Evolutionary conservation across 1,140 invertebrate species (phyloP), one percentile per base, ranked within the genome.

Genomic region (Pantala flavescens): DNA sequence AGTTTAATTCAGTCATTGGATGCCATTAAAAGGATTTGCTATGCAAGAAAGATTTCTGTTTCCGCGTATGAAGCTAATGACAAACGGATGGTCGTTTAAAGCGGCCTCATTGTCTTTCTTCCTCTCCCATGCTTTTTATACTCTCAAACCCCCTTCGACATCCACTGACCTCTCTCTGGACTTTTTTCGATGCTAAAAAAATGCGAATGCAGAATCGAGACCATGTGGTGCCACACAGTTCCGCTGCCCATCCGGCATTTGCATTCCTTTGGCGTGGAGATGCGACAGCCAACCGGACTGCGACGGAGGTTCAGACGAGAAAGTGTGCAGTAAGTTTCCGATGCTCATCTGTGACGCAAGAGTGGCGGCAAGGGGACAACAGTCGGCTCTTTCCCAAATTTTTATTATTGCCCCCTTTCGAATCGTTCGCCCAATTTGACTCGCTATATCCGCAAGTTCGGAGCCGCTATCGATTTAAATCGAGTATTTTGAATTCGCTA

Each of bases 231-330:
- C 77, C 10, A 77, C 74, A 10, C 77, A 80, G 71, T 83, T 82
- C 77, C 75, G 76, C 71, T 87, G 86, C 79, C 72, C 77, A 0
- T 83, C 84, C 76, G 81, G 80, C 0, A 70, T 80, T 11, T 84
- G 83, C 75, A 79, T 83, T 36, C 73, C 77, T 11, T 43, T 75
- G 24, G 74, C 76, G 16, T 77, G 79, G 75, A 78, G 79, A 24
- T 86, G 85, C 78, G 83, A 86, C 77, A 81, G 82, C 14, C 70
- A 75, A 0, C 76, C 81, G 42, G 82, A 85, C 74, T 86, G 85
- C 78, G 78, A 73, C 9, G 82, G 84, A 75, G 80, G 80, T n/a
- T 76, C 74, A 10, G 86, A 86, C 78, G 86, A 87, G 75, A 70
- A 70, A 21, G 78, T 80, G 73, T 86, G 85, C 77, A 77, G 78